Conservation (phyloP, 2,888 invertebrate genomes). For the Eudemis profundana region DNA sequence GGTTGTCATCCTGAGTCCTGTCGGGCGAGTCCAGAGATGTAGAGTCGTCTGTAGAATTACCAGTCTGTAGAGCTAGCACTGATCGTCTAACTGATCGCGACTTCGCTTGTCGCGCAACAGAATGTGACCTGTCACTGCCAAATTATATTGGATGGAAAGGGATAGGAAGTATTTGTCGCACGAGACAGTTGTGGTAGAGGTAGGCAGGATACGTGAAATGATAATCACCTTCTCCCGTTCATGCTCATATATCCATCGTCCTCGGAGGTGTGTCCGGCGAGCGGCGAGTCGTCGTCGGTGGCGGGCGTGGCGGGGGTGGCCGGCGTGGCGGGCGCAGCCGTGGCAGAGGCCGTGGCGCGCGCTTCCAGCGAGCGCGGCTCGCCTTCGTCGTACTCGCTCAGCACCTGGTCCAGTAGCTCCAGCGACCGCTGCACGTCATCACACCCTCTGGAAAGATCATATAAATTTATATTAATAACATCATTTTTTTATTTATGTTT, state of each 20-base stretch:
- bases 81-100: too few species aligned
- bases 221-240: slow-evolving; percentile 90
- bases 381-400: slow-evolving; percentile 95
- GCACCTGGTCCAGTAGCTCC: slow-evolving; percentile 94
- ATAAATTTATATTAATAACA: not conserved
- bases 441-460: slow-evolving; percentile 87
- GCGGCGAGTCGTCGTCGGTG: slow-evolving; percentile 90
- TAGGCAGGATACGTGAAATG: too few species aligned
- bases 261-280: slow-evolving; percentile 93
- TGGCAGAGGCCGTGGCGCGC: slow-evolving; percentile 69
- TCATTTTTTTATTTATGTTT: too few species aligned
- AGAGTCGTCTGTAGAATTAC: too few species aligned
- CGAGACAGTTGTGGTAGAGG: too few species aligned
- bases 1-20: slow-evolving; percentile 76
- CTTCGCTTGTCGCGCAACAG: too few species aligned
- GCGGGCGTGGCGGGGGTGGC: slow-evolving; percentile 84
- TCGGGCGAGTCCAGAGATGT: too few species aligned
- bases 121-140: too few species aligned
- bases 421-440: slow-evolving; percentile 95
- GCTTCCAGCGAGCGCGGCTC: slow-evolving; percentile 82
- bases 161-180: too few species aligned
- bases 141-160: too few species aligned
- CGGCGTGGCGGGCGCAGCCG: slow-evolving; percentile 78
- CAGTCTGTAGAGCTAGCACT: too few species aligned
- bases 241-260: slow-evolving; percentile 97